Base-by-base conservation (phyloP, 2,888 invertebrate species). In the Macrostomum cliftonense region DNA sequence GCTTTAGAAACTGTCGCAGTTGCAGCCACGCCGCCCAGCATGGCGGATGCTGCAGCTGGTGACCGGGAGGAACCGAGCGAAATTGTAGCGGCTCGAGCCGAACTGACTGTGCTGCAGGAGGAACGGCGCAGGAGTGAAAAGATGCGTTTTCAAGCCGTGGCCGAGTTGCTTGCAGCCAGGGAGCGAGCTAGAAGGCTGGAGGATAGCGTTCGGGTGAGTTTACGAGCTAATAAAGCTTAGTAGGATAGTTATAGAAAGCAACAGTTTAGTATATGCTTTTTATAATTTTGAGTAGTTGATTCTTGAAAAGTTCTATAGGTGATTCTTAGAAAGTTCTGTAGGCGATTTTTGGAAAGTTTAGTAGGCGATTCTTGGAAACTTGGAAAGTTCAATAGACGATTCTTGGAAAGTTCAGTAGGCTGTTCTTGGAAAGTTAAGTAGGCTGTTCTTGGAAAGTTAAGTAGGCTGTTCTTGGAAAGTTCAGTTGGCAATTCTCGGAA, bases 121-220 rank as follows among this genome's bases (percentile, higher is more conserved):
- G 88, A 89, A 68, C 83, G 84, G 63, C 81, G 84, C 61, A 73
- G 81, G 44, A 83, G 82, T 63, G 77, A 83, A 36, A 77, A 78
- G 52, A 76, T 85, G 61, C 75, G 84, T 28, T 78, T 78, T 39
- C 77, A 78, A 42, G 80, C 85, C 2, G 82, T 85, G 67, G 76
- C 79, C 47, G 85, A 87, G 63, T 73, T 88, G 48, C 83, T 84
- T 64, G 74, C 77, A 52, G 83, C 83, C 56, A 77, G 83, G 42
- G 77, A 80, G 56, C 76, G 81, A 52, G 84, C 85, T 9, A 80
- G 80, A 21, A 76, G 78, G 57, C 72, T 87, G 37, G 87, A 88
- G 69, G 84, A 87, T 75, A 28, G 28, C 28, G 28, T 28, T 28
- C 28, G 28, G 28, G 86, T 83, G 67, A 72, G 74, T n/a, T 61